Evolutionary conservation across 1,140 invertebrate genomes (phyloP), one percentile per base, ranked within the genome.

Genomic region (Macrobrachium nipponense): DNA sequence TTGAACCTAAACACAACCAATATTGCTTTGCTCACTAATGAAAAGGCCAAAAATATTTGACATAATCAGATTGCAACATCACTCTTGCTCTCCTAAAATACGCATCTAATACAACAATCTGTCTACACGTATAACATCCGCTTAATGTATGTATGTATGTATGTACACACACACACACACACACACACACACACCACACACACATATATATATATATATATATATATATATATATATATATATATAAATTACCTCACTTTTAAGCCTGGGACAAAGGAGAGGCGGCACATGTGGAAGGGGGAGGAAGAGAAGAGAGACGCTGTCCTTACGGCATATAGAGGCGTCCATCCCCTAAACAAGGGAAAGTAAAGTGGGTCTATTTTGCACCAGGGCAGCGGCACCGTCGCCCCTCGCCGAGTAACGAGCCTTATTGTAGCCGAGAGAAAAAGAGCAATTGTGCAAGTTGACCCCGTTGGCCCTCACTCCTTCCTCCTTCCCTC

Each of bases 361-460:
- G 51, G 51, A 51, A 51, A 51, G 51, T 51, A 51, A 51, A 51
- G 5, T 51, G 51, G 51, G 51, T 51, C 51, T 51, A 51, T 51
- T 51, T 51, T 51, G 51, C 51, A 51, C 8, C 51, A 6, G 51
- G 3, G 51, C 51, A 6, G 51, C 51, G 51, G 51, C 51, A 51
- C 51, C 51, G 51, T 6, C 2, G 51, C 51, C 51, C 51, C 51
- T 51, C 51, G 51, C 51, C 8, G 51, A 6, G 51, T 51, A 51
- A 51, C 51, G 51, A 51, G 51, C 51, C 51, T 58, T 81, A 81
- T 81, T 81, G 80, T 81, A 59, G 66, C 27, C 44, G 36, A 70
- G 36, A 70, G 44, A 81, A 81, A 81, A 72, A 81, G 80, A 81
- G 61, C 80, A 81, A 81, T 81, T 81, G 64, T 81, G 60, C n/a